Evolutionary conservation across 2,113 vertebrate genomes (phyloP).

Genomic region (Hystrix brachyura): DNA sequence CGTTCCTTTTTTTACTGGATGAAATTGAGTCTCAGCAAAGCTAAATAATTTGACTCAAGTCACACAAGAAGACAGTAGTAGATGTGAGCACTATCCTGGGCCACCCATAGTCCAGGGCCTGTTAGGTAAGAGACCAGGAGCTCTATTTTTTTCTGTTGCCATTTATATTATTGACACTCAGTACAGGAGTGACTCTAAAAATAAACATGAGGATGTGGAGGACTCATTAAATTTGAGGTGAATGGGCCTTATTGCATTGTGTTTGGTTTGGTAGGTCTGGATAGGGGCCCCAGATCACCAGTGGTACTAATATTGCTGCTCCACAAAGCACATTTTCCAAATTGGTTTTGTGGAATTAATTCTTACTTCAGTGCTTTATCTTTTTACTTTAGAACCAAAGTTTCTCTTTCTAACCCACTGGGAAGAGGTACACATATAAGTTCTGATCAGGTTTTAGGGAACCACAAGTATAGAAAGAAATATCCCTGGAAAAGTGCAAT

Average conservation of each 20-base stretch:
- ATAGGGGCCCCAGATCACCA: neutral
- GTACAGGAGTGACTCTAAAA: neutral
- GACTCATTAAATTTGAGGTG: neutral
- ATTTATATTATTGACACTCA: neutral
- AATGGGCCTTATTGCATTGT: neutral
- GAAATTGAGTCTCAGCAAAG: neutral
- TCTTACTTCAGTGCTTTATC: neutral
- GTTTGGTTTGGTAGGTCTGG: neutral
- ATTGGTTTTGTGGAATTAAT: neutral
- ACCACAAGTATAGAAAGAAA: constrained; percentile 1
- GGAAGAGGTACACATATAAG: neutral
- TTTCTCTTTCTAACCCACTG: neutral
- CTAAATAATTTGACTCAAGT: neutral
- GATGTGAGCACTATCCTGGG: neutral
- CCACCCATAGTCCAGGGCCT: neutral
- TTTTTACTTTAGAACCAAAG: neutral
- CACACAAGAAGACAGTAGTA: neutral
- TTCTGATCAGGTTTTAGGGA: neutral
- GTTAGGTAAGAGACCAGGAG: neutral
- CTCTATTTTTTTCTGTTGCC: neutral
- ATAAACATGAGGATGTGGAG: neutral
- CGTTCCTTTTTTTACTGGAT: neutral
- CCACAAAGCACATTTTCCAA: neutral
- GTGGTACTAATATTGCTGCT: neutral
- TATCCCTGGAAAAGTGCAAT: neutral